These are phyloP conservation scores for Busarellus nigricollis DNA, from an alignment of 2,797 vertebrate species.

Conservation along the genomic window DNA sequence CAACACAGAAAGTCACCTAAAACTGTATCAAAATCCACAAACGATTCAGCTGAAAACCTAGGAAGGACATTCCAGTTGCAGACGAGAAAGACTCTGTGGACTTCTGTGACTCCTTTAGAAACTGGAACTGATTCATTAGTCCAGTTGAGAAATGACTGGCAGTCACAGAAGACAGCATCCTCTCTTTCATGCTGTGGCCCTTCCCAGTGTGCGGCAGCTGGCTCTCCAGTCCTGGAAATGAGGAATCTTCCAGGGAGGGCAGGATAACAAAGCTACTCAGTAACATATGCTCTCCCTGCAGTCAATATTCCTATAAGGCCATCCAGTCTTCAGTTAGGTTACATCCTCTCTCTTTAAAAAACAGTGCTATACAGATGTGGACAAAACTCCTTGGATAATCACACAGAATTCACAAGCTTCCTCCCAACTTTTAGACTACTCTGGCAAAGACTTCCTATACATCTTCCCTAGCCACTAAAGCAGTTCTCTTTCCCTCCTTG, in stretches of 20 bases:
- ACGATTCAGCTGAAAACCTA: conserved; percentile 29
- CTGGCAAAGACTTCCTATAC: neutral
- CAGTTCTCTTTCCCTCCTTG: neutral
- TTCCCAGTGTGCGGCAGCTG: neutral
- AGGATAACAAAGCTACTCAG: neutral
- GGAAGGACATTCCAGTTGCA: conserved; percentile 17
- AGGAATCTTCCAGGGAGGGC: neutral
- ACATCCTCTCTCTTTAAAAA: neutral
- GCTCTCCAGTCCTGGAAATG: neutral
- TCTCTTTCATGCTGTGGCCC: neutral
- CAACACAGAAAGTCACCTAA: neutral
- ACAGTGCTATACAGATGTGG: neutral
- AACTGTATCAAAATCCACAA: conserved; percentile 9
- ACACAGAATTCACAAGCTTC: neutral
- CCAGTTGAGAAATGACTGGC: conserved; percentile 4
- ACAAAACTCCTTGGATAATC: neutral
- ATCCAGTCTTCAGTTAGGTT: neutral
- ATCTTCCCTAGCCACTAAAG: neutral
- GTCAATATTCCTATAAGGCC: neutral
- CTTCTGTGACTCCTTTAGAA: neutral
- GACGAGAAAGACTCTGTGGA: neutral
- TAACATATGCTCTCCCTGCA: neutral
- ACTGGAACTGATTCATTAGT: neutral
- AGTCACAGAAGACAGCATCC: neutral
- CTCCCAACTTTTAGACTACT: neutral